Evolutionary conservation across 1,140 invertebrate species (phyloP), one percentile per base, ranked within the genome.

Genomic region (Camponotus pennsylvanicus): DNA sequence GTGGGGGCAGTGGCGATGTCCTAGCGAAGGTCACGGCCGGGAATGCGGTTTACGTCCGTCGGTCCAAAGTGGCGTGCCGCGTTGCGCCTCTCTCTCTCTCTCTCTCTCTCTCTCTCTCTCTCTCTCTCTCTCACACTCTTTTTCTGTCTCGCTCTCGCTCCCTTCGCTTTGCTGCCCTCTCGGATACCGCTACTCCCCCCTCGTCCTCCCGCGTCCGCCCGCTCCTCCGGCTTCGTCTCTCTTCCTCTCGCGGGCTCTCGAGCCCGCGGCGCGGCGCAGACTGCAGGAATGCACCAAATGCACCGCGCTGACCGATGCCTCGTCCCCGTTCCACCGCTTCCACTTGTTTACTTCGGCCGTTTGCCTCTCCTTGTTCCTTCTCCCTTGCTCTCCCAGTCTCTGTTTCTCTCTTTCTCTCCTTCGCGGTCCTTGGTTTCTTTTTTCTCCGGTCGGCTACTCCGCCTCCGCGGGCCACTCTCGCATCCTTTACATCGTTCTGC

Each of bases 1-100:
- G 92, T 91, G 89, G 91, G 91, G 91, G 90, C 88, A 94, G 95
- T 94, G 95, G 93, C 94, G 94, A 95, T 95, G 95, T 95, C 95
- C 94, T 95, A 95, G 94, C 95, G 95, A 95, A 95, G 95, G 95
- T 95, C 95, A 95, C 94, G 95, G 95, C 88, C 95, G 94, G 93
- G 94, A 95, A 95, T 95, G 95, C 92, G 93, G 94, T 95, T 95
- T 91, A 92, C 91, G 93, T 92, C 92, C 91, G 92, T 93, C 93
- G 93, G 92, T 92, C 93, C 92, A 94, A 94, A 94, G 92, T 91
- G 87, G 92, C 91, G 92, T 91, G 90, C 90, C 90, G 88, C 91
- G 91, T 91, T 91, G 92, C 91, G 59, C 91, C 75, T 88, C 89
- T 70, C 32, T 69, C 78, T 70, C 79, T 80, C 75, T 27, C 9